These are phyloP conservation scores for Tetraneura akinire DNA, from an alignment of 1,140 invertebrate genomes.

Conservation along the genomic window DNA sequence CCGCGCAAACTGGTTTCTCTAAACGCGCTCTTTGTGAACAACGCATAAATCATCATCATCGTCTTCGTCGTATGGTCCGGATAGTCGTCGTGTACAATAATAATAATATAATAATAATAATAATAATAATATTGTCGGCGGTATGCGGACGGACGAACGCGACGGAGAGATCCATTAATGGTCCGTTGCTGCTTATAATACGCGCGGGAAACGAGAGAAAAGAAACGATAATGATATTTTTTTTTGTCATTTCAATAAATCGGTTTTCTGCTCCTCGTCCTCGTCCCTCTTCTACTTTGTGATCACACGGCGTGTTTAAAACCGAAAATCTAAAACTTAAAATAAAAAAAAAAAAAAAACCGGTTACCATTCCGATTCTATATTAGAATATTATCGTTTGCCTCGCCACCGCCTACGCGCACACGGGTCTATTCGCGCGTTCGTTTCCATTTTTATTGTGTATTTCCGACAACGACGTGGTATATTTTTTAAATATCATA, in stretches of 20 bases:
- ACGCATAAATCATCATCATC: constrained; percentile 33
- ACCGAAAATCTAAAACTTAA: background rate
- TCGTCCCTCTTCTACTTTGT: background rate
- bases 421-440: background rate
- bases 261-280: constrained; percentile 10
- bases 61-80: background rate
- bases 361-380: background rate
- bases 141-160: background rate
- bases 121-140: too few relatives aligned
- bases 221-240: constrained; percentile 31
- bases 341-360: background rate
- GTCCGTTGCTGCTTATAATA: background rate
- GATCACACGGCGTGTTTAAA: background rate
- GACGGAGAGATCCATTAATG: constrained; percentile 36
- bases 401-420: background rate
- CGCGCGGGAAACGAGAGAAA: too few relatives aligned
- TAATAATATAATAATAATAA: too few relatives aligned
- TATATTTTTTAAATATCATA: too few relatives aligned
- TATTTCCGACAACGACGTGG: background rate
- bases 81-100: constrained; percentile 14
- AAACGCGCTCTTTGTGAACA: constrained; percentile 18
- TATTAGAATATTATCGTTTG: too few relatives aligned
- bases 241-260: constrained; percentile 49
- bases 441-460: background rate
- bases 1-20: constrained; percentile 35